These are phyloP conservation scores for Aleiodes testaceus DNA, from an alignment of 2,888 invertebrate genomes.

Conservation along the genomic window DNA sequence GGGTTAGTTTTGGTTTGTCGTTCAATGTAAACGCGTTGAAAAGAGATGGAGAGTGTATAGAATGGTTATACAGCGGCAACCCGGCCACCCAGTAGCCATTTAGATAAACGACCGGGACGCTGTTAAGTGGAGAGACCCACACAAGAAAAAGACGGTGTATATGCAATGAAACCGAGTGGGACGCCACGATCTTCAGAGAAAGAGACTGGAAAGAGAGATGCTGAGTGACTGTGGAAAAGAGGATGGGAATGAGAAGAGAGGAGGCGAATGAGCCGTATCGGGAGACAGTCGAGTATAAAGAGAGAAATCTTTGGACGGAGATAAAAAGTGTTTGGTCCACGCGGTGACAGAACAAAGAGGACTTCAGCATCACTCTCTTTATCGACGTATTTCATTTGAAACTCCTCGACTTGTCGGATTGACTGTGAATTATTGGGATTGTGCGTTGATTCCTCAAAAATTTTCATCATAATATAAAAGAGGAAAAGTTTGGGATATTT, in stretches of 20 bases:
- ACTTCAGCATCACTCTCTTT: constrained; percentile 40
- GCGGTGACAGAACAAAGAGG: constrained; percentile 60
- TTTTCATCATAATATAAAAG: not conserved
- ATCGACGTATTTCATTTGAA: constrained; percentile 33
- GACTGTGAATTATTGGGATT: not conserved
- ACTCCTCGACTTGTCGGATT: not conserved
- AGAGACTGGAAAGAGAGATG: constrained; percentile 29
- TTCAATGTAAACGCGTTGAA: constrained; percentile 48
- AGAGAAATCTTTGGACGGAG: constrained; percentile 47
- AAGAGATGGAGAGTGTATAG: constrained; percentile 31
- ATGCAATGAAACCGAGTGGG: constrained; percentile 39
- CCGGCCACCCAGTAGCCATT: constrained; percentile 70
- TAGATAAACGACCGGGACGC: constrained; percentile 70
- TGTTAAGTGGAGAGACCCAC: constrained; percentile 66
- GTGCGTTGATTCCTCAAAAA: not conserved
- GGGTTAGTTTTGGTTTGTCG: constrained; percentile 66
- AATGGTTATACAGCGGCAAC: constrained; percentile 50
- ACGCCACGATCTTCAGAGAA: constrained; percentile 40
- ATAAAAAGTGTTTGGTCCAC: constrained; percentile 61
- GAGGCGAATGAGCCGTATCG: constrained; percentile 45
- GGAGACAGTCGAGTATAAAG: constrained; percentile 32
- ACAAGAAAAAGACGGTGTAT: constrained; percentile 49
- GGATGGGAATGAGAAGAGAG: constrained; percentile 34
- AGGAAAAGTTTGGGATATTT: constrained; percentile 7
- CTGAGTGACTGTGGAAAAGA: constrained; percentile 18